Conservation (phyloP, 2,888 invertebrate species). For the Electrophaes corylata region DNA sequence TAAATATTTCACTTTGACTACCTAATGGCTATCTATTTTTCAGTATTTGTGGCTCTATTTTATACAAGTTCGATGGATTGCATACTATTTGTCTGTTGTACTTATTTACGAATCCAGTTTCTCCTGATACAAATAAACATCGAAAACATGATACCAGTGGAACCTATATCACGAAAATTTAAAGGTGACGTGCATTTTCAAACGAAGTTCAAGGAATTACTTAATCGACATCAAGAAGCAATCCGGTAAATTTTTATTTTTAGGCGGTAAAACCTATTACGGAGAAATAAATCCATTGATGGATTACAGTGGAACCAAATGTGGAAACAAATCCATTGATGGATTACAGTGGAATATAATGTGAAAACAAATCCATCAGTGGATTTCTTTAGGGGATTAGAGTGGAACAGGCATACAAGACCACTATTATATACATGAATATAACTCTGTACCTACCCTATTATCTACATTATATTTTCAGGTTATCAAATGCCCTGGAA, state of each 20-base stretch:
- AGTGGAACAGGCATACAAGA: no score
- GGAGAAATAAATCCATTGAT: no score
- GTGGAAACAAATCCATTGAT: no score
- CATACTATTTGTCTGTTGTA: constrained; percentile 8
- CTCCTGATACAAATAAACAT: constrained; percentile 13
- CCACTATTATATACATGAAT: no score
- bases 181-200: constrained; percentile 3
- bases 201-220: constrained; percentile 1
- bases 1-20: no score
- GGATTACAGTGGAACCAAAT: no score
- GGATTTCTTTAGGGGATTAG: no score
- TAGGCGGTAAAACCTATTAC: no score
- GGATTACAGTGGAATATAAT: no score
- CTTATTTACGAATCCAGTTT: constrained; percentile 14
- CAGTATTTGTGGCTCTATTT: constrained; percentile 8
- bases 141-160: neutral
- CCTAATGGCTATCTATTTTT: neutral
- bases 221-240: constrained; percentile 6
- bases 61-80: constrained; percentile 8
- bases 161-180: neutral
- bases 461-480: neutral
- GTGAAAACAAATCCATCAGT: no score
- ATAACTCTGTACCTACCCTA: no score
- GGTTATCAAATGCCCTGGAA: constrained; percentile 1
- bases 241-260: constrained; percentile 15